Conservation (phyloP, 2,797 vertebrate genomes). For the Rhinichthys osculus region DNA sequence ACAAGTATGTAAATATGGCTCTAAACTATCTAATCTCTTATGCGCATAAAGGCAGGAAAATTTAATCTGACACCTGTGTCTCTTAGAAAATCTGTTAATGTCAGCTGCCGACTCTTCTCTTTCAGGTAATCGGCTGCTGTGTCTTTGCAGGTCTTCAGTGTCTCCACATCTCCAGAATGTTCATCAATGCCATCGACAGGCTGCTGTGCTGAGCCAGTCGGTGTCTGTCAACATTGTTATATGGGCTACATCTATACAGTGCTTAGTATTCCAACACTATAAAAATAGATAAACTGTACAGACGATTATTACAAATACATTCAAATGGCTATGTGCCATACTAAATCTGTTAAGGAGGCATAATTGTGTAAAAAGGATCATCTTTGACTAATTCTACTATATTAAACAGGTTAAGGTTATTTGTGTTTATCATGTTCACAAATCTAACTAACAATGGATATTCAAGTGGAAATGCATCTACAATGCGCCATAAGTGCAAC, state of each 20-base stretch:
- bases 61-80: slow-evolving; percentile 9
- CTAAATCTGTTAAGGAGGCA: slow-evolving; percentile 51
- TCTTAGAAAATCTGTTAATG: not conserved
- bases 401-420: slow-evolving; percentile 39
- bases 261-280: slow-evolving; percentile 50
- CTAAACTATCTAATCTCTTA: slow-evolving; percentile 26
- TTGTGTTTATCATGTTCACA: not conserved
- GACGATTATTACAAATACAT: slow-evolving; percentile 58
- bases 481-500: slow-evolving; percentile 27
- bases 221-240: slow-evolving; percentile 43
- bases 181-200: slow-evolving; percentile 40
- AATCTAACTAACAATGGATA: slow-evolving; percentile 16
- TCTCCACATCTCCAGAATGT: slow-evolving; percentile 14
- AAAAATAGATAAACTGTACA: slow-evolving; percentile 55
- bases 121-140: not conserved
- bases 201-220: slow-evolving; percentile 39
- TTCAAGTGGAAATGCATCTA: slow-evolving; percentile 36
- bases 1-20: slow-evolving; percentile 21
- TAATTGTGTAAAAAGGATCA: slow-evolving; percentile 45
- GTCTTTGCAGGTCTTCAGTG: not conserved
- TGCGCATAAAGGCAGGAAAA: not conserved
- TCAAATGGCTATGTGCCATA: slow-evolving; percentile 60
- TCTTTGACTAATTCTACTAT: slow-evolving; percentile 19
- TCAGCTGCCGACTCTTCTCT: not conserved
- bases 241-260: slow-evolving; percentile 55